phyloP scores from a whole-genome alignment of 2,113 vertebrate species.

The Gasterosteus aculeatus region DNA sequence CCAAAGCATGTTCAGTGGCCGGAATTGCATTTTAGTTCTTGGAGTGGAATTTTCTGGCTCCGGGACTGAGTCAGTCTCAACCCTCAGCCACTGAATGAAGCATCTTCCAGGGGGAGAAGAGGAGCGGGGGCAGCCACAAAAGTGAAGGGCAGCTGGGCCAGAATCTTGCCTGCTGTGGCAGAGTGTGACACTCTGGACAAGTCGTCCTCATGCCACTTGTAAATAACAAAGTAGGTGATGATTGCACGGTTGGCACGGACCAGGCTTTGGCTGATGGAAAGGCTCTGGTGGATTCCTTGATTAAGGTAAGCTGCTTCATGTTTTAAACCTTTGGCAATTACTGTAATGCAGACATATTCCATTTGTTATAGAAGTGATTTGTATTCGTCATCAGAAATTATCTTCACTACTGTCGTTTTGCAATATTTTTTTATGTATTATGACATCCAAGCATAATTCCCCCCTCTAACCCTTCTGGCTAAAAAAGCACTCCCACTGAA shows the following conservation, averaged over 20 bases:
- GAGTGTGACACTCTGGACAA: slow-evolving; percentile 58
- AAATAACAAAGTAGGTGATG: slow-evolving; percentile 81
- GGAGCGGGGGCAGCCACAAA: slow-evolving; percentile 45
- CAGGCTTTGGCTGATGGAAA: slow-evolving; percentile 69
- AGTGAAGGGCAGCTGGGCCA: slow-evolving; percentile 58
- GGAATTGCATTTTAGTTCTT: not conserved
- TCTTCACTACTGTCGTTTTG: not conserved
- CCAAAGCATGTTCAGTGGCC: slow-evolving; percentile 26
- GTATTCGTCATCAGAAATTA: not conserved
- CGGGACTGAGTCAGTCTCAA: slow-evolving; percentile 39
- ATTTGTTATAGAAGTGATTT: not conserved
- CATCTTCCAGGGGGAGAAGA: slow-evolving; percentile 43
- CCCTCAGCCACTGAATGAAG: slow-evolving; percentile 63
- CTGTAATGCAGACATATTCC: not conserved
- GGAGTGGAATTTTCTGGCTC: slow-evolving; percentile 22
- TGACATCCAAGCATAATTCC: not conserved
- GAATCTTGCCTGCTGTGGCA: slow-evolving; percentile 58
- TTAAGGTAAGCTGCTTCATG: slow-evolving; percentile 71
- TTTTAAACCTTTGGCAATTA: not conserved
- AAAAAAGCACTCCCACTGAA: slow-evolving; percentile 76
- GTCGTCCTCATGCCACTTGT: slow-evolving; percentile 76
- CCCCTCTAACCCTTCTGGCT: slow-evolving; percentile 62
- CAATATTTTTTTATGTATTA: not conserved
- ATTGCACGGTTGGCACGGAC: slow-evolving; percentile 60
- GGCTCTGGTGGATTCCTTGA: slow-evolving; percentile 76